A percentile compares a stretch with the other conserved stretches of the same genome.
phyloP scores from a whole-genome alignment of 2,113 vertebrate species.

The Trematocara marginatum region DNA sequence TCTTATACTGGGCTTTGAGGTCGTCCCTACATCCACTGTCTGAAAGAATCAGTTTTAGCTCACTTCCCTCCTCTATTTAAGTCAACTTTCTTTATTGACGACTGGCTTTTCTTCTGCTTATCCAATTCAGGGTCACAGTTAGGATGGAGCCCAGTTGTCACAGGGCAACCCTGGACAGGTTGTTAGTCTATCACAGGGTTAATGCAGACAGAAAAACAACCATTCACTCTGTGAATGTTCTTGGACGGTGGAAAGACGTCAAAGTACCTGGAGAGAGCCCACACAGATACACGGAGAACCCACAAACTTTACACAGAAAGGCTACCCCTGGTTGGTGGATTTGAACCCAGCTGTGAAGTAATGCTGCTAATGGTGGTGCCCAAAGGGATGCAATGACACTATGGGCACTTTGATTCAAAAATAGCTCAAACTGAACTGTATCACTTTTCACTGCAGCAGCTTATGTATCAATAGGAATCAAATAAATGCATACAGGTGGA shows the following conservation, averaged over 20 bases:
- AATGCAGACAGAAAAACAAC: background rate
- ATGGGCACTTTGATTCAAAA: background rate
- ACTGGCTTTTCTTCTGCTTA: background rate
- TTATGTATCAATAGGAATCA: background rate
- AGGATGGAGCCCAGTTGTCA: background rate
- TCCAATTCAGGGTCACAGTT: background rate
- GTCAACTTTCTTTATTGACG: background rate
- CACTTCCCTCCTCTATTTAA: background rate
- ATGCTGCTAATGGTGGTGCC: background rate
- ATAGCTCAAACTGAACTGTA: background rate
- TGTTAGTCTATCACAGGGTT: background rate
- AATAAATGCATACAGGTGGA: background rate
- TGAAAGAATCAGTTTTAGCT: background rate
- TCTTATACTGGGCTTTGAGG: background rate
- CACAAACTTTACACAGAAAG: too few species aligned
- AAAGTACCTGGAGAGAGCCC: too few species aligned
- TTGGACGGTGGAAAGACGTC: too few species aligned
- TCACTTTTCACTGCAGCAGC: background rate
- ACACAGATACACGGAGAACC: too few species aligned
- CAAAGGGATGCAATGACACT: background rate
- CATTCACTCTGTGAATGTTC: too few species aligned
- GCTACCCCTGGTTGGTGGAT: background rate
- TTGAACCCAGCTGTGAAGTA: background rate
- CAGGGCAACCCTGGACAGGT: background rate
- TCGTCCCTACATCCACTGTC: background rate